Base-by-base conservation (phyloP, 2,888 invertebrate genomes). In the Drosophila parthenogenetica region DNA sequence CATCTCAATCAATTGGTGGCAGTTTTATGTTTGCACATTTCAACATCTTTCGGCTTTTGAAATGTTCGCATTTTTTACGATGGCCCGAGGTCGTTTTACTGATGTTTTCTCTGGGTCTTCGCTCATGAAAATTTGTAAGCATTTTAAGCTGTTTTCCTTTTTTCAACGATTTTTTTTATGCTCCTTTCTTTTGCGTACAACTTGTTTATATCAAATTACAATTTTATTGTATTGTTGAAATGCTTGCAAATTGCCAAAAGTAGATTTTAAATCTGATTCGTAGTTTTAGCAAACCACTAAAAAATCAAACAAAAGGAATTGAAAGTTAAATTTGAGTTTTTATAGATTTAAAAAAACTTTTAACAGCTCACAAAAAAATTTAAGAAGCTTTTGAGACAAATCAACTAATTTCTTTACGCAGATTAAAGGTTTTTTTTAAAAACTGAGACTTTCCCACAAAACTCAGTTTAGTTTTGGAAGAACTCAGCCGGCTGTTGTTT, bases 1-100 rank as follows among this genome's bases (percentile, higher is more conserved):
- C 88, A 87, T 87, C 88, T 87, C 89, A 87, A 89, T 89, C 89
- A 87, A 85, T 89, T 86, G 86, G 83, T 73, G 88, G 80, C 83
- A 70, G 78, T 85, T 89, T 89, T 85, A 87, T 85, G 87, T 75
- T 79, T 73, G 75, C 82, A 79, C 86, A 89, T 85, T 85, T 77
- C 75, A 67, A 75, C 82, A 77, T 69, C 74, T 85, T 81, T 84
- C 68, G 84, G 77, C 79, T 68, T 69, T 73, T 69, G 46, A 74
- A 79, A 83, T 88, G 87, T 67, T 76, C 67, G 69, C 73, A 84
- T 89, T 81, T 81, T 89, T 87, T 79, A 89, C 75, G 77, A 85
- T 60, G 19, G 79, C 89, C 77, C 71, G 72, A 75, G 77, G 89
- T 43, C 58, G 53, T 55, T 62, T 8, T 25, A 43, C 22, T 60